Evolutionary conservation across 2,888 invertebrate species (phyloP).

Genomic region (Barypeithes pellucidus): DNA sequence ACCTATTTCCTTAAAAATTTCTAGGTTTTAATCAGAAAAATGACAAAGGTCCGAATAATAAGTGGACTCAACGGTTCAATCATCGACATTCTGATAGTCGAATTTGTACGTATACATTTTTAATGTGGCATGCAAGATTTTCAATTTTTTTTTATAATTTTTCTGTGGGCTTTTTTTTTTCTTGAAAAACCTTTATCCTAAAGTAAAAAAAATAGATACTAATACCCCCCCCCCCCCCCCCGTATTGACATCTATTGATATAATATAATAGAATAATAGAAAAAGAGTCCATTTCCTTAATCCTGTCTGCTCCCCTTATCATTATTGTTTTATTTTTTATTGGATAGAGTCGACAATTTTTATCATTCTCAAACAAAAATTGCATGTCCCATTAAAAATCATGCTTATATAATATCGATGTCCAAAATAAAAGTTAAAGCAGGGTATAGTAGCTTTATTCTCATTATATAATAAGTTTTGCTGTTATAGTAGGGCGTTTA

Average conservation of each 20-base stretch:
- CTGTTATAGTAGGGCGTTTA: too few species aligned
- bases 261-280: too few species aligned
- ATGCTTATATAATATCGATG: slow-evolving; percentile 20
- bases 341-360: slow-evolving; percentile 8
- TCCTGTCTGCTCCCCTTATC: background rate
- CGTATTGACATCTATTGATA: too few species aligned
- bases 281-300: background rate
- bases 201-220: too few species aligned
- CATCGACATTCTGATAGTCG: slow-evolving; percentile 39
- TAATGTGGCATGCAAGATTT: slow-evolving; percentile 44
- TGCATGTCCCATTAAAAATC: slow-evolving; percentile 47
- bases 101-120: slow-evolving; percentile 50
- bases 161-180: background rate
- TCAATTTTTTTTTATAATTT: background rate
- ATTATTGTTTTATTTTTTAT: slow-evolving; percentile 14
- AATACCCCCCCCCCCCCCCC: too few species aligned
- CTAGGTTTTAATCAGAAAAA: slow-evolving; percentile 38
- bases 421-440: slow-evolving; percentile 8
- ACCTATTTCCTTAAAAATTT: slow-evolving; percentile 13
- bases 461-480: background rate
- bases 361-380: slow-evolving; percentile 11
- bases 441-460: background rate
- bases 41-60: slow-evolving; percentile 31
- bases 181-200: background rate
- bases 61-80: slow-evolving; percentile 30